These are phyloP conservation scores for Brenthis daphne DNA, from an alignment of 2,888 invertebrate species.

Conservation along the genomic window DNA sequence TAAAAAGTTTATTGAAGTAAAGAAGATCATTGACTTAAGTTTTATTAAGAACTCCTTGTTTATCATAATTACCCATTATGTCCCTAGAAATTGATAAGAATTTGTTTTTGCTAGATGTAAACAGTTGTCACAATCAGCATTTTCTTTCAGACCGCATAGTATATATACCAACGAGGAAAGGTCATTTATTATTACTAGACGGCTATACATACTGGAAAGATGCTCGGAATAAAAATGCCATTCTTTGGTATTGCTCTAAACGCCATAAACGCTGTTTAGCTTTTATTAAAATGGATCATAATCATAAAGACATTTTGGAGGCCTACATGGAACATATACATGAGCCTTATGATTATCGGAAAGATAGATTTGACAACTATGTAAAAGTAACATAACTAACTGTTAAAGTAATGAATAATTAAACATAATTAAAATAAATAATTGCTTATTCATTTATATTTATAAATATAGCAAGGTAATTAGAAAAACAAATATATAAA, in stretches of 20 bases:
- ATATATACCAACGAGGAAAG: slow-evolving; percentile 45
- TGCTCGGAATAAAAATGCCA: slow-evolving; percentile 41
- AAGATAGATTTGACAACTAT: slow-evolving; percentile 24
- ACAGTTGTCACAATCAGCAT: slow-evolving; percentile 4
- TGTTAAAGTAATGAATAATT: no score
- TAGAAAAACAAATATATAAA: no score
- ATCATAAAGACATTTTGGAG: slow-evolving; percentile 33
- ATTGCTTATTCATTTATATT: no score
- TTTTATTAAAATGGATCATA: slow-evolving; percentile 44
- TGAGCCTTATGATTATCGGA: slow-evolving; percentile 30
- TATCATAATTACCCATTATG: background rate
- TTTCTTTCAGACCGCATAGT: slow-evolving; percentile 32
- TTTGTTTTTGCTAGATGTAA: background rate
- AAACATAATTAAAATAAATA: no score
- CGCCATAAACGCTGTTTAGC: slow-evolving; percentile 42
- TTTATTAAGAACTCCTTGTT: no score
- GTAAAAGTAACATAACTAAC: slow-evolving; percentile 15
- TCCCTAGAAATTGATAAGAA: background rate
- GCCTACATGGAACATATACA: slow-evolving; percentile 39
- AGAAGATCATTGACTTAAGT: no score
- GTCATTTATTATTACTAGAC: slow-evolving; percentile 44
- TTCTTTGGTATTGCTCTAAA: slow-evolving; percentile 50
- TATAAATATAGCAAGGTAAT: no score
- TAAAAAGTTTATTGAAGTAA: no score
- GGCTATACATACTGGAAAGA: slow-evolving; percentile 50